Evolutionary conservation across 2,888 invertebrate species (phyloP).

Genomic region (Homarus gammarus): DNA sequence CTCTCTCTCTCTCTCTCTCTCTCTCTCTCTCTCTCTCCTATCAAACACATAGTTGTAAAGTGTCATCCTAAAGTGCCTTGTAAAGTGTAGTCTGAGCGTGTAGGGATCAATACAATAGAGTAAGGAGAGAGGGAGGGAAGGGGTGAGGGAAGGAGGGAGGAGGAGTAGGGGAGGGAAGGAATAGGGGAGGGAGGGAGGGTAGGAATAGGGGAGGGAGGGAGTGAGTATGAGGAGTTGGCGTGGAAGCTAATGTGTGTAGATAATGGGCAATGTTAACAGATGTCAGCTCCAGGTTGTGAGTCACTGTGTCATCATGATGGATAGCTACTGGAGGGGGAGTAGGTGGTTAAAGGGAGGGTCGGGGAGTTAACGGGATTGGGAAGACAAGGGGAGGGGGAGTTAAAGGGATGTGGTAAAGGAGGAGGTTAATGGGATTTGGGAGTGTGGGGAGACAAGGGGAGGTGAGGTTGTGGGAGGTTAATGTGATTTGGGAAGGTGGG

Average conservation of each 20-base stretch:
- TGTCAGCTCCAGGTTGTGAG: not conserved
- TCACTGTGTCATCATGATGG: conserved; percentile 6
- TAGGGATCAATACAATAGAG: too few relatives aligned
- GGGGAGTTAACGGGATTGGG: not conserved
- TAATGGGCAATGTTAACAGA: conserved; percentile 1
- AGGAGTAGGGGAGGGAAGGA: too few relatives aligned
- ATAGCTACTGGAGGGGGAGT: not conserved
- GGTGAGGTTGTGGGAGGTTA: too few relatives aligned
- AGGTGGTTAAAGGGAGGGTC: not conserved
- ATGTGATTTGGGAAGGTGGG: too few relatives aligned
- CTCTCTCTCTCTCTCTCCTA: conserved; percentile 16
- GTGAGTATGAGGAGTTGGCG: too few relatives aligned
- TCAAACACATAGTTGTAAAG: too few relatives aligned
- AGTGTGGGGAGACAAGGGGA: too few relatives aligned
- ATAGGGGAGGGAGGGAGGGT: not conserved
- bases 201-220: not conserved
- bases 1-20: conserved; percentile 27
- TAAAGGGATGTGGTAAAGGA: too few relatives aligned
- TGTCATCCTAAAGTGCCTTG: too few relatives aligned
- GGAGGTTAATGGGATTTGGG: too few relatives aligned
- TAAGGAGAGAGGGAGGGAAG: not conserved
- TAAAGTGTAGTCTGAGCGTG: too few relatives aligned
- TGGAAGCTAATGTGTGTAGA: not conserved
- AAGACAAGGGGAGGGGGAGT: not conserved
- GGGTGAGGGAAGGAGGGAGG: too few relatives aligned